Evolutionary conservation across 53 echinoderm and acorn worm species (phyloP), one percentile per base, ranked within the genome.

Genomic region (Stichopus horrens): DNA sequence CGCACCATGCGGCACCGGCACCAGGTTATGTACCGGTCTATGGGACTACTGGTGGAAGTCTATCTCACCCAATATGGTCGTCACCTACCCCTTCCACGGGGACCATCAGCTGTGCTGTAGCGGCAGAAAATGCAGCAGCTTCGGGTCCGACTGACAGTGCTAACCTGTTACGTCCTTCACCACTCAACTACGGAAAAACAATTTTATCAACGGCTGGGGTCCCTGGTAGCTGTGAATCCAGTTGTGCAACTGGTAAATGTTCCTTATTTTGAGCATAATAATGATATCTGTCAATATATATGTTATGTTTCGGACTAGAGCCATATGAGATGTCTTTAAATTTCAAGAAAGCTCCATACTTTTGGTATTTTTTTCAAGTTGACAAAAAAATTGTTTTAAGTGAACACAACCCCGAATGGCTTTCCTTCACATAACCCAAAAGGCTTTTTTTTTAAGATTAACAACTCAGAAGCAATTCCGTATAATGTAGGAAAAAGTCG

Each of bases 21-120:
- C 93, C 96, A 9, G 96, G 92, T 85, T 96, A 96, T 90, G 96
- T 96, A 18, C 96, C 96, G 9, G 92, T 92, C 63, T 96, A 93
- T 77, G 96, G 96, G 57, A 95, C 95, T 51, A 90, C 95, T 57
- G 96, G 90, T 59, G 90, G 90, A 58, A 76, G 86, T 65, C 89
- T 93, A 51, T 89, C 93, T 58, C 93, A 93, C 51, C 93, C 93
- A 51, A 93, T 93, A 20, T 93, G 93, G 93, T 90, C 93, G 58
- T 90, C 93, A 55, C 87, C 87, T 5, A 74, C 54, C 19, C 87
- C 74, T 11, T 73, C 87, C 6, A 91, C 90, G 63, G 91, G 93
- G 2, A 90, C 91, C 22, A 90, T 93, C 86, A 93, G 90, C 87
- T 93, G 93, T 53, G 89, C 93, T 19, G 93, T 86, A n/a, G 93